Conservation (phyloP, 2,113 vertebrate species). For the Shinisaurus crocodilurus region DNA sequence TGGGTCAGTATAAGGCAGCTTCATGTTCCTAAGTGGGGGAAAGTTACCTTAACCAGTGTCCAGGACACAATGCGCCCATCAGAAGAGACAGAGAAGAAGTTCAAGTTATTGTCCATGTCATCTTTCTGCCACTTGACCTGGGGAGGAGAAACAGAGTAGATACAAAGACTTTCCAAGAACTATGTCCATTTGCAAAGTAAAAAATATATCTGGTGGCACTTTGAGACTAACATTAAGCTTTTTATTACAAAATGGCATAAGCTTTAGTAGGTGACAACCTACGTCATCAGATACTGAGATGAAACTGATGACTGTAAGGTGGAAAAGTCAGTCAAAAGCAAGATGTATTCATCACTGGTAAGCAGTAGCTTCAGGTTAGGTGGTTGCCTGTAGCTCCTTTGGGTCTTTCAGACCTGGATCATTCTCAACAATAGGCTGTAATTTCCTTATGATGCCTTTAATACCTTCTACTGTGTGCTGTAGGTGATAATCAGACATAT, state of each 20-base stretch:
- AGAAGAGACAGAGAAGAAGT: slow-evolving; percentile 93
- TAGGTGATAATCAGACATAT: neutral
- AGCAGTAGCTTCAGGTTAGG: neutral
- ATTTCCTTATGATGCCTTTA: neutral
- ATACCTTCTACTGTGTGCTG: too few species aligned
- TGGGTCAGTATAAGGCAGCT: too few species aligned
- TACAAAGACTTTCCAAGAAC: neutral
- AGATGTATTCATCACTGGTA: neutral
- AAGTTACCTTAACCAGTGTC: slow-evolving; percentile 91
- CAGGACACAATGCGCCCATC: slow-evolving; percentile 94
- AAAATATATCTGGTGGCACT: too few species aligned
- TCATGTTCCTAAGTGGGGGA: neutral
- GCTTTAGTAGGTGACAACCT: too few species aligned
- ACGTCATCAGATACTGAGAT: too few species aligned
- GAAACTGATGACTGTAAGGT: too few species aligned
- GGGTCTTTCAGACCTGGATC: neutral
- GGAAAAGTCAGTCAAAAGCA: too few species aligned
- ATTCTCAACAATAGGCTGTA: neutral
- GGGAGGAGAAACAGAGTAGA: slow-evolving; percentile 38
- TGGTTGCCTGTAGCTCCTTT: neutral
- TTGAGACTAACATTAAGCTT: too few species aligned
- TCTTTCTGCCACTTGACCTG: slow-evolving; percentile 96
- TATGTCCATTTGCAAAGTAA: neutral
- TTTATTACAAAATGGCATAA: too few species aligned
- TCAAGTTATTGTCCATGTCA: slow-evolving; percentile 91